Base-by-base conservation (phyloP, 2,888 invertebrate genomes). In the Morinoia aosen region DNA sequence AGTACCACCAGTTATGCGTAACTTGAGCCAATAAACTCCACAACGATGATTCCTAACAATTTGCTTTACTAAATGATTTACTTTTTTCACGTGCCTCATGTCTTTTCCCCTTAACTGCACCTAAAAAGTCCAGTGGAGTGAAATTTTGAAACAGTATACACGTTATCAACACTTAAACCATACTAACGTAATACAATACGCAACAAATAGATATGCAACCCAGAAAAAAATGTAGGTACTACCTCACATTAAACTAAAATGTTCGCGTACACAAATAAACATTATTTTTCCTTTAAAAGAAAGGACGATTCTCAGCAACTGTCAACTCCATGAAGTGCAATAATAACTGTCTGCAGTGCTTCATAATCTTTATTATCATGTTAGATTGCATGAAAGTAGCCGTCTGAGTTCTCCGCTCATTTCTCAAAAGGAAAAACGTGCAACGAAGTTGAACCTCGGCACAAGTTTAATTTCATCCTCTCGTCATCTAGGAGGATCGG, bases 381-480 rank as follows among this genome's bases (percentile, higher is more conserved):
- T 33, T 76, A 2, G 76, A 76, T 19, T 33, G 76, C 25, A 76
- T 19, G 19, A 10, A 76, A 16, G 76, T 76, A 76, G 8, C 25
- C 33, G 8, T 10, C 76, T 10, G 33, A 33, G 76, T 33, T 76
- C 76, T 8, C 25, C 33, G 76, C 19, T 25, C 25, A 16, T 25
- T 33, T 76, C 7, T 76, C 33, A 10, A 16, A 33, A 76, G 33
- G 19, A 76, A 76, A 76, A 33, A 76, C 76, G 76, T 33, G 76
- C 76, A 76, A 33, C 19, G 33, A 76, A 76, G 76, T 76, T 33
- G 76, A 16, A 76, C 33, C 33, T 19, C 76, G 8, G 33, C 76
- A 76, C 25, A 76, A 76, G 76, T 76, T 76, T 76, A 76, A 76
- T 76, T 76, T 76, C 76, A 76, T 76, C 76, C 76, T 76, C 76